A percentile compares a stretch with the other conserved stretches of the same genome.
Evolutionary conservation across 2,888 invertebrate species (phyloP).

Genomic region (Sinopyrophorus schimmeli): DNA sequence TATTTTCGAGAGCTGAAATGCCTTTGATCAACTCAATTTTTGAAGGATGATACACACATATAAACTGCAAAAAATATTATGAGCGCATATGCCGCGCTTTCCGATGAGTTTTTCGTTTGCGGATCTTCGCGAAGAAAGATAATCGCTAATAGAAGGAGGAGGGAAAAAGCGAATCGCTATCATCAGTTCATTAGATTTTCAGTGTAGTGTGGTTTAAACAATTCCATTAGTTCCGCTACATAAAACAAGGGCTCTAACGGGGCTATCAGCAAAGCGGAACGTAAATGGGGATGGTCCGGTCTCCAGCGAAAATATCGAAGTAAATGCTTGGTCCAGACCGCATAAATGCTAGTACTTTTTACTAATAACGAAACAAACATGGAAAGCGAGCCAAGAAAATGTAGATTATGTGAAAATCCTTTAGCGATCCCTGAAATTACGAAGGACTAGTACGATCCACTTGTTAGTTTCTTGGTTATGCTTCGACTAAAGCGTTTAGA

Average conservation of each 20-base stretch:
- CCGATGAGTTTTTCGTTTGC: no score
- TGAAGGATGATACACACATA: no score
- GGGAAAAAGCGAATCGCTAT: constrained; percentile 38
- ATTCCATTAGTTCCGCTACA: constrained; percentile 51
- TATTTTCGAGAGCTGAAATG: constrained; percentile 9
- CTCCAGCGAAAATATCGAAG: constrained; percentile 11
- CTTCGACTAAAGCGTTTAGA: constrained; percentile 2
- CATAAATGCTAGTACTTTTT: constrained; percentile 11
- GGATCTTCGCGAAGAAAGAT: no score
- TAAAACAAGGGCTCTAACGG: constrained; percentile 43
- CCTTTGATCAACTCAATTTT: constrained; percentile 9
- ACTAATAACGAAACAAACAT: constrained; percentile 9
- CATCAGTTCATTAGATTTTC: constrained; percentile 48
- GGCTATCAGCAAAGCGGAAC: constrained; percentile 41
- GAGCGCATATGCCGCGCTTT: no score
- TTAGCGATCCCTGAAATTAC: not conserved
- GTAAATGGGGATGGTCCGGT: constrained; percentile 22
- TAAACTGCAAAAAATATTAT: no score
- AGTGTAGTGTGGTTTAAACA: constrained; percentile 50
- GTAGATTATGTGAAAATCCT: constrained; percentile 8
- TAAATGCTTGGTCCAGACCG: constrained; percentile 13
- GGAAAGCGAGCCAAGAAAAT: constrained; percentile 7
- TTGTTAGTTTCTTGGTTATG: constrained; percentile 9
- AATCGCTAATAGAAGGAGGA: no score
- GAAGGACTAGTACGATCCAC: constrained; percentile 7